Base-by-base conservation (phyloP, 2,113 vertebrate species). In the Calidris pugnax region DNA sequence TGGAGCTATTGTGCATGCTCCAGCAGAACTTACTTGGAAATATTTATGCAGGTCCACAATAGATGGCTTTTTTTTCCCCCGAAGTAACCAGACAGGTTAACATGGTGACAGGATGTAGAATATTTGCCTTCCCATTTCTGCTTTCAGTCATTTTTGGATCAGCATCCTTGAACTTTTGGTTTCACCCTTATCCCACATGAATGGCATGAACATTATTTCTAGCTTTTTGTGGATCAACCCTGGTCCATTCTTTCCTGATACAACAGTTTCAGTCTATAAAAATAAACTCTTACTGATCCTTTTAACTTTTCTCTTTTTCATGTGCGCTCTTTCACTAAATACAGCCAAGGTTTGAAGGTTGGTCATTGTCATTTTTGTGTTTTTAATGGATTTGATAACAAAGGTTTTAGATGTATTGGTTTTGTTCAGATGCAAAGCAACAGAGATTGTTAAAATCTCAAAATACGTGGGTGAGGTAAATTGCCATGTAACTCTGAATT, bases 51-150 rank as follows among this genome's bases (percentile, higher is more conserved):
- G 4, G 10, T 41, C 32, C 20, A 45, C 37, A 77, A 10, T 23
- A 21, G 9, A 35, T 33, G 37, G 15, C 5, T 53, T 30, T 11
- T 32, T 51, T 35, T 50, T 12, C 45, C 3, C 27, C 8, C 14
- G 15, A 18, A 55, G 41, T 22, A 59, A 57, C 26, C 6, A 1
- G 0, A 35, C 9, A 73, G 8, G 23, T 27, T 86, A 39, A 35
- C 0, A 0, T 30, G 37, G 12, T 75, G 26, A 77, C 24, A 63
- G 8, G 1, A 6, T 68, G 6, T 72, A 63, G 73, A 63, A 35
- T 64, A 35, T 51, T 82, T 91, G 19, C 7, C 10, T 72, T 75
- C 23, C 15, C 75, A 0, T 66, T 77, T 62, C 12, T 71, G 5
- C 89, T 85, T 87, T 72, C 28, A 35, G 20, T 21, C 6, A 21